Percentiles rank a stretch among this genome's conserved stretches.
These are phyloP conservation scores for Siphlonurus alternatus DNA, from an alignment of 2,888 invertebrate species.

Conservation along the genomic window DNA sequence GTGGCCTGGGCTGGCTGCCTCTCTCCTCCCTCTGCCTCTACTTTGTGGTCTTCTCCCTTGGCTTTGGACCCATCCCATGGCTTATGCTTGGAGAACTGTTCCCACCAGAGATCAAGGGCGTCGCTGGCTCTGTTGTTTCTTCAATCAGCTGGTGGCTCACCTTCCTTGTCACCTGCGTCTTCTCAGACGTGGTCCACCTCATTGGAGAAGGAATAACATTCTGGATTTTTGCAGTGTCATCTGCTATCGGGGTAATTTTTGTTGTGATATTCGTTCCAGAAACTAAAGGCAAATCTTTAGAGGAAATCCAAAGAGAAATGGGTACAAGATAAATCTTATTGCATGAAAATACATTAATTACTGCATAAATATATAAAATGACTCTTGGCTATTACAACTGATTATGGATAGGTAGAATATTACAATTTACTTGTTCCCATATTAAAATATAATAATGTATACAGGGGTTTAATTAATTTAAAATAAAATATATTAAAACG, in stretches of 20 bases:
- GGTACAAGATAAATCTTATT: neutral
- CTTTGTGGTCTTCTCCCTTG: constrained; percentile 28
- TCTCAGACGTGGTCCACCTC: constrained; percentile 18
- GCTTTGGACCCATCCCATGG: constrained; percentile 32
- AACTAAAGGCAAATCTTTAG: constrained; percentile 25
- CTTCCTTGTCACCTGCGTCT: constrained; percentile 25
- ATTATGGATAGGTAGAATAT: too few relatives aligned
- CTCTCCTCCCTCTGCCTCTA: constrained; percentile 25
- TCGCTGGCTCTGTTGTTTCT: constrained; percentile 26
- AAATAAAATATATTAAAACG: too few relatives aligned
- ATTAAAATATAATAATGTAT: too few relatives aligned
- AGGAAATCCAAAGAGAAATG: constrained; percentile 21
- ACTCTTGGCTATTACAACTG: too few relatives aligned
- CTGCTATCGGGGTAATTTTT: constrained; percentile 20
- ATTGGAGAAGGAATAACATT: constrained; percentile 21
- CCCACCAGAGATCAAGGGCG: constrained; percentile 27
- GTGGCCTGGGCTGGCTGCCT: constrained; percentile 26
- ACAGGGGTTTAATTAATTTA: too few relatives aligned
- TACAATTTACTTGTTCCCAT: too few relatives aligned
- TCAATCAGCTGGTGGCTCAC: constrained; percentile 27
- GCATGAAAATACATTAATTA: too few relatives aligned
- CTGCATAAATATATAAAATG: too few relatives aligned
- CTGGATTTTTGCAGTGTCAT: constrained; percentile 22
- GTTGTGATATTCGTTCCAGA: constrained; percentile 24
- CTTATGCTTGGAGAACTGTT: constrained; percentile 31